Evolutionary conservation across 2,888 invertebrate genomes (phyloP).

Genomic region (Cerastis leucographa): DNA sequence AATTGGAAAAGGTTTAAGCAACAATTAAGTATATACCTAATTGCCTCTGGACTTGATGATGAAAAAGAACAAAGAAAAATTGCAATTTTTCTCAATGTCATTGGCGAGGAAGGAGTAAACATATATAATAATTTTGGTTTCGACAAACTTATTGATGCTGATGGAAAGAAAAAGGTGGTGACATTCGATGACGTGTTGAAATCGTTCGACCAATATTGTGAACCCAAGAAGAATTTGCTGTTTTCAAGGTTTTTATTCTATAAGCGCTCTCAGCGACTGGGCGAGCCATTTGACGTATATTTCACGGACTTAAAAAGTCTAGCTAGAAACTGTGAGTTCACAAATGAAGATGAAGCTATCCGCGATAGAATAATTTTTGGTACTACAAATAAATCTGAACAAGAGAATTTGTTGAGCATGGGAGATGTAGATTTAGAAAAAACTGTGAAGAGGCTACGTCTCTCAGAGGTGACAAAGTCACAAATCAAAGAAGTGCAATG

Average conservation of each 20-base stretch:
- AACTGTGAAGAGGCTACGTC: neutral
- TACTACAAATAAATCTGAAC: neutral
- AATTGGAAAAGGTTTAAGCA: constrained; percentile 1
- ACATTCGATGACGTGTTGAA: neutral
- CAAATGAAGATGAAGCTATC: neutral
- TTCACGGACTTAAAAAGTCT: neutral
- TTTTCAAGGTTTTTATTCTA: constrained; percentile 1
- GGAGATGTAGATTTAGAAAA: neutral
- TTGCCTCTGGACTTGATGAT: neutral
- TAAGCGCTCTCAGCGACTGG: neutral
- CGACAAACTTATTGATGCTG: neutral
- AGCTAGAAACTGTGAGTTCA: neutral
- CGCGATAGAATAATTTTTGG: neutral
- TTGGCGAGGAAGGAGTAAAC: neutral
- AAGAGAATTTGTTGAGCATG: neutral
- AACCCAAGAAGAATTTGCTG: constrained; percentile 1
- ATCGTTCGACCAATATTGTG: neutral
- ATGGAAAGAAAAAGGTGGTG: neutral
- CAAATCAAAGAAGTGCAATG: neutral
- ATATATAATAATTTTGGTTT: constrained; percentile 1
- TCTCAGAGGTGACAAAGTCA: constrained; percentile 4
- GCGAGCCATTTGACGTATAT: neutral
- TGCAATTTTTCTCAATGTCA: neutral
- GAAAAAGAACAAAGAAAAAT: neutral
- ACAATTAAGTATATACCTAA: neutral